Base-by-base conservation (phyloP, 2,888 invertebrate species). In the Epinotia bilunana region DNA sequence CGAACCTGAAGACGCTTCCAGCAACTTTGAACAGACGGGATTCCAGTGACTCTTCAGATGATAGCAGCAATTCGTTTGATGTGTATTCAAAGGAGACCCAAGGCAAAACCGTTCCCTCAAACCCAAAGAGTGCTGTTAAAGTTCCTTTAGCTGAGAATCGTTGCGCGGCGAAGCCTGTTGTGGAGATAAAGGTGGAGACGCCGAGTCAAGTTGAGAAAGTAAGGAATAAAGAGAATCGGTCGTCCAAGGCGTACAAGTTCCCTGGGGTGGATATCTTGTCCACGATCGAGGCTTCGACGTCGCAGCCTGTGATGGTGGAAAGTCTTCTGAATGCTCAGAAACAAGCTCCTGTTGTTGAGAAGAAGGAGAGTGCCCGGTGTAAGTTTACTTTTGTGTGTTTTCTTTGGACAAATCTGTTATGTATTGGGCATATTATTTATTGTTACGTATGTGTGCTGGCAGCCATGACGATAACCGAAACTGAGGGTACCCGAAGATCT, bases 281-380 rank as follows among this genome's bases (percentile, higher is more conserved):
- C 2, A 70, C 74, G 0, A 74, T 74, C 2, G 74, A 74, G 20
- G 69, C 49, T 9, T 64, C 74, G 11, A 74, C 63, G 12, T 63
- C 74, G 33, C 68, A 57, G 28, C 28, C 68, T 0, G 28, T 69
- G 18, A 57, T 63, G 90, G 92, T 28, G 83, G 92, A 55, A 90
- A 80, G 77, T 92, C 90, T 71, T 91, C 92, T 5, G 91, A 92
- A 0, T 87, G 90, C 2, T 93, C 93, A 16, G 82, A 84, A 3
- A 83, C 83, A 67, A 82, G 84, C 49, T 90, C 89, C 80, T 82
- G 87, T 2, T 91, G 78, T 85, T 68, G 87, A 88, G 39, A 90
- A 88, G 57, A 89, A 90, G 72, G 91, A 92, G 28, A 92, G 84
- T 84, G 91, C 90, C 0, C 85, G 91, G 79, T 91, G 92, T 83